Percentiles rank a stretch among this genome's conserved stretches.
Conservation (phyloP, 1,140 invertebrate genomes). For the Drosophila paulistorum region DNA sequence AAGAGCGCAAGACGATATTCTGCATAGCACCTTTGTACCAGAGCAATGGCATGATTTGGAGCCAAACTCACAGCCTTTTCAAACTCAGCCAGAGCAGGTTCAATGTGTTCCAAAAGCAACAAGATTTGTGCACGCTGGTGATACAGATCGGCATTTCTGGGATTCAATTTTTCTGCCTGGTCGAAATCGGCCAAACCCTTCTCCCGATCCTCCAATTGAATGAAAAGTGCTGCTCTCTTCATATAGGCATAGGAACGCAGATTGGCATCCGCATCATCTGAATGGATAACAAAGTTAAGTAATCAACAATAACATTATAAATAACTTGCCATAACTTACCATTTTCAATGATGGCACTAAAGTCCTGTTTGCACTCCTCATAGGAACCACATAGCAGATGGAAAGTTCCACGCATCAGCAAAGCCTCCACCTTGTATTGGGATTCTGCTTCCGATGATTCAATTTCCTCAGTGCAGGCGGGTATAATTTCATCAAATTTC, state of each 20-base stretch:
- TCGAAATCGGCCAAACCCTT: slow-evolving; percentile 91
- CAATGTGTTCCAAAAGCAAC: slow-evolving; percentile 90
- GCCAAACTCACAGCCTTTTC: slow-evolving; percentile 91
- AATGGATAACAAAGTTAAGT: slow-evolving; percentile 1
- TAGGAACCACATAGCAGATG: slow-evolving; percentile 90
- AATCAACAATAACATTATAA: no score
- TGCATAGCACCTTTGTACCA: slow-evolving; percentile 94
- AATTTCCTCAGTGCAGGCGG: slow-evolving; percentile 92
- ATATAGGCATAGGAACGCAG: slow-evolving; percentile 94
- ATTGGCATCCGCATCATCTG: slow-evolving; percentile 84
- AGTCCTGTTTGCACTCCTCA: slow-evolving; percentile 88
- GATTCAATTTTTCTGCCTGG: slow-evolving; percentile 89
- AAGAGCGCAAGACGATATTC: slow-evolving; percentile 89
- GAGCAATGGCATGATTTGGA: slow-evolving; percentile 91
- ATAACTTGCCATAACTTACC: slow-evolving; percentile 53
- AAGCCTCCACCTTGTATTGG: slow-evolving; percentile 86
- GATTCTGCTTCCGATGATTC: slow-evolving; percentile 85
- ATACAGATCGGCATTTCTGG: slow-evolving; percentile 93
- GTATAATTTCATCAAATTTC: slow-evolving; percentile 91
- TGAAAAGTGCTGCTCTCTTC: slow-evolving; percentile 92
- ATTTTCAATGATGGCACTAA: slow-evolving; percentile 86
- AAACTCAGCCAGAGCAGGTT: slow-evolving; percentile 92
- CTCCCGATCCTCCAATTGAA: slow-evolving; percentile 90
- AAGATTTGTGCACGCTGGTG: slow-evolving; percentile 91
- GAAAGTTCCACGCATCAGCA: slow-evolving; percentile 92